Percentiles rank a stretch among this genome's conserved stretches.
Evolutionary conservation across 1,140 invertebrate genomes (phyloP).

Genomic region (Branchinecta lindahli): DNA sequence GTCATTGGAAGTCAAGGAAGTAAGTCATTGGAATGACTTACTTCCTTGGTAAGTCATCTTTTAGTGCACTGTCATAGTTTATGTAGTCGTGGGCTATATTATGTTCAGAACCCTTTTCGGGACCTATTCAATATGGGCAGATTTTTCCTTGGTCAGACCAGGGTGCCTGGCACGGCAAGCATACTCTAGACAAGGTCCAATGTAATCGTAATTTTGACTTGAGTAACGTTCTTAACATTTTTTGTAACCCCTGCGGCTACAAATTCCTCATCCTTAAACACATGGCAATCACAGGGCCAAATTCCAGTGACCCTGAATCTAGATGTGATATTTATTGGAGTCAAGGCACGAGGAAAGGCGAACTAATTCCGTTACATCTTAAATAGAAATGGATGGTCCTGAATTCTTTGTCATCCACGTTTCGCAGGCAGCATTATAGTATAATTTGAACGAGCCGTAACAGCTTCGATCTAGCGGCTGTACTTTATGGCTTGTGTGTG

Average conservation of each 20-base stretch:
- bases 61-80: too few relatives aligned
- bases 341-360: constrained; percentile 1
- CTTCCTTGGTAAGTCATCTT: too few relatives aligned
- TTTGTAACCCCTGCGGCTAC: not conserved
- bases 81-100: too few relatives aligned
- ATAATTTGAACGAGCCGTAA: constrained; percentile 32
- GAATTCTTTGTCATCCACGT: constrained; percentile 5
- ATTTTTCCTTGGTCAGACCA: too few relatives aligned
- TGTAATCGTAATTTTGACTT: too few relatives aligned
- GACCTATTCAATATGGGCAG: too few relatives aligned
- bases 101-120: too few relatives aligned
- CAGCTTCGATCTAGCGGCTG: constrained; percentile 35
- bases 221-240: too few relatives aligned
- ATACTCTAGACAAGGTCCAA: too few relatives aligned
- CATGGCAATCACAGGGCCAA: constrained; percentile 4
- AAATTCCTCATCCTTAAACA: constrained; percentile 2
- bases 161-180: too few relatives aligned
- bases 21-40: too few relatives aligned
- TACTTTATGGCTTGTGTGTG: constrained; percentile 34
- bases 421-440: constrained; percentile 13
- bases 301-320: constrained; percentile 1
- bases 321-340: constrained; percentile 9
- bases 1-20: too few relatives aligned
- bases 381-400: not conserved
- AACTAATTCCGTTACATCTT: constrained; percentile 9